Percentiles rank a stretch among this genome's conserved stretches.
phyloP scores from a whole-genome alignment of 2,888 invertebrate genomes.

The Zygaena filipendulae region DNA sequence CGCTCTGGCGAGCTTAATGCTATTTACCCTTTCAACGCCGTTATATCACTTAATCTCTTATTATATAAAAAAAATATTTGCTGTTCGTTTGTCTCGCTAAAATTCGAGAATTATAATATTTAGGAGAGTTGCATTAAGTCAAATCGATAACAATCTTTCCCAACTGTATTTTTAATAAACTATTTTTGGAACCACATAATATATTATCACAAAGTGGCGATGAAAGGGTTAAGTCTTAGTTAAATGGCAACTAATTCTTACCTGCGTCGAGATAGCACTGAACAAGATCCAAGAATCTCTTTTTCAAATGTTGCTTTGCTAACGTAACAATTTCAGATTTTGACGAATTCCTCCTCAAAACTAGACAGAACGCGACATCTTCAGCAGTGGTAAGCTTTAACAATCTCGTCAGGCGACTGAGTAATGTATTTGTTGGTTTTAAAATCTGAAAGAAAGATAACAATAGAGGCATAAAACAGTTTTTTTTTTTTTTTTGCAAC shows the following conservation, averaged over 20 bases:
- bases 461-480: conserved; percentile 17
- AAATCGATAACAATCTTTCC: too few relatives aligned
- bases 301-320: conserved; percentile 82
- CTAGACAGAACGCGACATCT: conserved; percentile 91
- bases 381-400: conserved; percentile 88
- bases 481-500: conserved; percentile 5
- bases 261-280: conserved; percentile 88
- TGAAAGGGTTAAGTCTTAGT: too few relatives aligned
- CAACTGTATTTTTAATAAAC: too few relatives aligned
- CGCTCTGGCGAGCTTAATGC: too few relatives aligned
- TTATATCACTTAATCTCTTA: too few relatives aligned
- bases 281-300: conserved; percentile 85
- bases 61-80: too few relatives aligned
- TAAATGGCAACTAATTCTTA: conserved; percentile 31
- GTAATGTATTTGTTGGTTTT: conserved; percentile 82
- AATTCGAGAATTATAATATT: too few relatives aligned
- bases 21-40: too few relatives aligned
- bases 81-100: too few relatives aligned
- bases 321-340: conserved; percentile 78
- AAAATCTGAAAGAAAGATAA: conserved; percentile 71
- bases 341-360: conserved; percentile 82
- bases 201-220: too few relatives aligned
- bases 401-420: conserved; percentile 86
- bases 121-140: conserved; percentile 1
- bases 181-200: too few relatives aligned